Evolutionary conservation across 1,140 invertebrate genomes (phyloP).

Genomic region (Acromyrmex heyeri): DNA sequence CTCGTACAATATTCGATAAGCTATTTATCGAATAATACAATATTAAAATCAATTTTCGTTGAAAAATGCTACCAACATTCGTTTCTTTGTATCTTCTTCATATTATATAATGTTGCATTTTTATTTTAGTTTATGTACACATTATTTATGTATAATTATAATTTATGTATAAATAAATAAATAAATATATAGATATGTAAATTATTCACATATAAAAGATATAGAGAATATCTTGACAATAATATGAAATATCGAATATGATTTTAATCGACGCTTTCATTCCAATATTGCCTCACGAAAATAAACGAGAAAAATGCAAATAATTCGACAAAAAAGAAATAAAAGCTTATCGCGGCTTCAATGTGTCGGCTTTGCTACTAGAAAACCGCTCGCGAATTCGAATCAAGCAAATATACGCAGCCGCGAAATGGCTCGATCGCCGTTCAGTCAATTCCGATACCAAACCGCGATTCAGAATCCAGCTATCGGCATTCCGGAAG

Average conservation of each 20-base stretch:
- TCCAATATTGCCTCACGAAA: neutral
- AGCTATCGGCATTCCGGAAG: constrained; percentile 52
- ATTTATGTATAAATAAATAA: neutral
- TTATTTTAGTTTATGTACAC: neutral
- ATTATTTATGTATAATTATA: neutral
- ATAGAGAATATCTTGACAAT: neutral
- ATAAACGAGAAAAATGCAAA: constrained; percentile 28
- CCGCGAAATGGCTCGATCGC: constrained; percentile 46
- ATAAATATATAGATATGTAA: neutral
- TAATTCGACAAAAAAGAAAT: constrained; percentile 59
- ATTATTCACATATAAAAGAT: neutral
- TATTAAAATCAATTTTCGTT: neutral
- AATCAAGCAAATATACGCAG: constrained; percentile 42
- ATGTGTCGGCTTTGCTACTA: constrained; percentile 29
- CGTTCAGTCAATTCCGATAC: constrained; percentile 48
- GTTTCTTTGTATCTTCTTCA: neutral
- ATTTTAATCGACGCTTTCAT: constrained; percentile 4
- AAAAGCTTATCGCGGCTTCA: constrained; percentile 21
- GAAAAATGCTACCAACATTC: neutral
- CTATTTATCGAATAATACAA: constrained; percentile 15
- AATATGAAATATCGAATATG: constrained; percentile 8
- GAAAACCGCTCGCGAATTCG: constrained; percentile 53
- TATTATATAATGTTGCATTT: neutral
- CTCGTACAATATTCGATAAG: neutral
- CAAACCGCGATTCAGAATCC: constrained; percentile 60